Percentiles rank a stretch among this genome's conserved stretches.
Evolutionary conservation across 2,113 vertebrate genomes (phyloP).

Genomic region (Callorhinus ursinus): DNA sequence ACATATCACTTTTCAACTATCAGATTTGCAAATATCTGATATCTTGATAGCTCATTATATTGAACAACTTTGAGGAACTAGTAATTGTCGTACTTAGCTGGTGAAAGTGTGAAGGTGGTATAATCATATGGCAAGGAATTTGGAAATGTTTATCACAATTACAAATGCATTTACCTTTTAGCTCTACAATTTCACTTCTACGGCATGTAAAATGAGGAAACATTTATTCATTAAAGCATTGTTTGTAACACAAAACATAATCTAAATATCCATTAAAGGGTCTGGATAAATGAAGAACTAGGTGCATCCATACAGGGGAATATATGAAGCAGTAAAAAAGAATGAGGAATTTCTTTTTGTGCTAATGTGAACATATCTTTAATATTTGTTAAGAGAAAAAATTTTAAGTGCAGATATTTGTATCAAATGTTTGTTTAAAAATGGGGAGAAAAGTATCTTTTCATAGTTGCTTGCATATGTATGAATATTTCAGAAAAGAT

Average conservation of each 20-base stretch:
- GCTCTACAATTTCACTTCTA: background rate
- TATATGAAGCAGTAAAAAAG: background rate
- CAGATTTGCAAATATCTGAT: background rate
- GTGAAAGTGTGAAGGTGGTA: background rate
- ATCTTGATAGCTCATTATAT: background rate
- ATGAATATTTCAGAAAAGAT: background rate
- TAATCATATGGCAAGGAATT: background rate
- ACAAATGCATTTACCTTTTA: background rate
- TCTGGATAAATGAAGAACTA: slow-evolving; percentile 16
- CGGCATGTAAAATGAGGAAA: background rate
- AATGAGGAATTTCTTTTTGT: background rate
- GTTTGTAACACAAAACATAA: background rate
- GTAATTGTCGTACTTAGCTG: background rate
- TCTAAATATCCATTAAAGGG: background rate
- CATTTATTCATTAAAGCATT: background rate
- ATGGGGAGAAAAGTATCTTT: background rate
- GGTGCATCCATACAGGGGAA: background rate
- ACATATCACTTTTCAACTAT: background rate
- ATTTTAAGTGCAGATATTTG: background rate
- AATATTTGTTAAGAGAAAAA: background rate
- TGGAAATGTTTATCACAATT: background rate
- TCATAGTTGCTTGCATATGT: background rate
- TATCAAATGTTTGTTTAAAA: background rate
- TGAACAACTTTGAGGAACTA: background rate
- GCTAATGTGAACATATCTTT: background rate